Percentiles rank a stretch among this genome's conserved stretches.
Evolutionary conservation across 64 coral and sea anemone genomes (phyloP).

Genomic region (Anthopleura sola): DNA sequence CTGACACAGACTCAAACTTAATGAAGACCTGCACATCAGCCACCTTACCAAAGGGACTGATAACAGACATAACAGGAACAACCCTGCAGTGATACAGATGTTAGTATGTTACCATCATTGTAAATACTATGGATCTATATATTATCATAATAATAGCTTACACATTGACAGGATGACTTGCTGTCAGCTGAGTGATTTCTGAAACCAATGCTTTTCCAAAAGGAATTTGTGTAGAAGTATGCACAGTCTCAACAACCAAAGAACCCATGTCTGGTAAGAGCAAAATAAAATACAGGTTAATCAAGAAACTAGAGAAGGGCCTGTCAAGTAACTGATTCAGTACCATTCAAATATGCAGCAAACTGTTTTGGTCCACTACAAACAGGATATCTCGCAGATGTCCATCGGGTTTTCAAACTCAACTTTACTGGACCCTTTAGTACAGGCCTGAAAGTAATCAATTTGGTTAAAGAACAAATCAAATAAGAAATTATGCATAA

Average conservation of each 20-base stretch:
- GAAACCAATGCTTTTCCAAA: constrained; percentile 65
- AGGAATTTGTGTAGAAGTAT: constrained; percentile 47
- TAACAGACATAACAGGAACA: constrained; percentile 35
- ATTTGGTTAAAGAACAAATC: background rate
- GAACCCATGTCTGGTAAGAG: constrained; percentile 72
- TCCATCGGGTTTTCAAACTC: constrained; percentile 10
- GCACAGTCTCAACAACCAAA: constrained; percentile 79
- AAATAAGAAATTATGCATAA: too few species aligned
- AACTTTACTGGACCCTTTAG: background rate
- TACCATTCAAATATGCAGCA: constrained; percentile 85
- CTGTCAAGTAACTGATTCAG: background rate
- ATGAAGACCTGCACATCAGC: constrained; percentile 57
- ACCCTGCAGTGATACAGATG: constrained; percentile 10
- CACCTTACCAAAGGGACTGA: constrained; percentile 24
- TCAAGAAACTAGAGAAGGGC: background rate
- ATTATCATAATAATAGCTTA: constrained; percentile 38
- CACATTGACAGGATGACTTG: constrained; percentile 81
- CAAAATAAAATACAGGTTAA: background rate
- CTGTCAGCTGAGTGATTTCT: constrained; percentile 70
- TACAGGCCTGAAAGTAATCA: constrained; percentile 19
- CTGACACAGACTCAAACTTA: constrained; percentile 75
- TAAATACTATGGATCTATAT: too few species aligned
- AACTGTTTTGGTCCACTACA: constrained; percentile 98
- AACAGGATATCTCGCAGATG: constrained; percentile 63
- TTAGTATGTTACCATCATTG: background rate